Conservation (phyloP, 2,113 vertebrate genomes). For the Abramis brama region DNA sequence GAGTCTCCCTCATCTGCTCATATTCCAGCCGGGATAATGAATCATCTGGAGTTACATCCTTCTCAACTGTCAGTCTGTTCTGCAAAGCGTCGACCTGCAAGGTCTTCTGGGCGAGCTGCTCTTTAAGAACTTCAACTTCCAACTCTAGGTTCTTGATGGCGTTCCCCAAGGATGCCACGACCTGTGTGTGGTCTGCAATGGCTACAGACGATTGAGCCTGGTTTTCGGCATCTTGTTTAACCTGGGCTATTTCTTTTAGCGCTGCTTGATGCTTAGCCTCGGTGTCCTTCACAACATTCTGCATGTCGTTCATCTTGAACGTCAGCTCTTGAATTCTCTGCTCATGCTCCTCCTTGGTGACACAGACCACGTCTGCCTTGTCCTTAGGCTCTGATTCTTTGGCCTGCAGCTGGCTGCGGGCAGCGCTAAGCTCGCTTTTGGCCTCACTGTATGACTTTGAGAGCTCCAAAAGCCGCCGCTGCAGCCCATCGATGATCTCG, state of each 20-base stretch:
- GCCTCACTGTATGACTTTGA: slow-evolving; percentile 91
- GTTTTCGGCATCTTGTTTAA: slow-evolving; percentile 82
- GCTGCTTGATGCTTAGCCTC: slow-evolving; percentile 78
- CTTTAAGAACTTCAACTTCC: slow-evolving; percentile 76
- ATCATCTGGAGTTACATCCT: slow-evolving; percentile 73
- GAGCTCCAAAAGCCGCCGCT: slow-evolving; percentile 85
- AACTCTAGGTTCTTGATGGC: slow-evolving; percentile 84
- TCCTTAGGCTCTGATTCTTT: slow-evolving; percentile 49
- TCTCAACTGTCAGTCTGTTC: slow-evolving; percentile 79
- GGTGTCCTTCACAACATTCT: slow-evolving; percentile 75
- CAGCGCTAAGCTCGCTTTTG: slow-evolving; percentile 81
- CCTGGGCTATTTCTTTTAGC: slow-evolving; percentile 77
- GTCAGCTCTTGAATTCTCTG: slow-evolving; percentile 72
- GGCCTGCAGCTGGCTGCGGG: slow-evolving; percentile 74
- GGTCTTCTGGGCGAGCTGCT: slow-evolving; percentile 79
- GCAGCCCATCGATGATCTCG: slow-evolving; percentile 83
- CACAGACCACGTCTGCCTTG: slow-evolving; percentile 60
- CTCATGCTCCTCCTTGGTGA: slow-evolving; percentile 79
- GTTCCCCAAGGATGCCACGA: slow-evolving; percentile 81
- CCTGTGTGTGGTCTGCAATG: slow-evolving; percentile 85
- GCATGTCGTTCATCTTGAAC: slow-evolving; percentile 61
- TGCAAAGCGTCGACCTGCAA: slow-evolving; percentile 81
- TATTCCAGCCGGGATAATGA: slow-evolving; percentile 79
- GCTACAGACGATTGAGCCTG: slow-evolving; percentile 83
- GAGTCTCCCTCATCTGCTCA: slow-evolving; percentile 75